phyloP scores from a whole-genome alignment of 2,113 vertebrate genomes.

The Pluvialis apricaria region DNA sequence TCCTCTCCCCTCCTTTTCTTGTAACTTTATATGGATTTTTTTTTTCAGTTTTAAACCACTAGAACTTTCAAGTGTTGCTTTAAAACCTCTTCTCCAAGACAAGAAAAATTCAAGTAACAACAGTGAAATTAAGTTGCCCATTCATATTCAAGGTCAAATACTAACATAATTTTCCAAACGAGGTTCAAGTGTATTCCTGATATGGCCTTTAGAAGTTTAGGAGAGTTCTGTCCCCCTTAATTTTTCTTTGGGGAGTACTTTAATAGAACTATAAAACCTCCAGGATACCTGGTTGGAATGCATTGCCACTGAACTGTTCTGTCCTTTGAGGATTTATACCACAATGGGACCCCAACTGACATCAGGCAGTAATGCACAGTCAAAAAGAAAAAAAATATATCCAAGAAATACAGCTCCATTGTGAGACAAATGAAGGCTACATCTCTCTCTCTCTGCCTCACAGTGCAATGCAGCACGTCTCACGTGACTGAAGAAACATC shows the following conservation, averaged over 20 bases:
- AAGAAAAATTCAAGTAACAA: not conserved
- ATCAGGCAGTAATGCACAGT: not conserved
- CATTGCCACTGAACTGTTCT: not conserved
- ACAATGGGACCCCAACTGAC: not conserved
- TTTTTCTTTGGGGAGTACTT: conserved; percentile 1
- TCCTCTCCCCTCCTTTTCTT: not conserved
- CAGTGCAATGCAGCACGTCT: not conserved
- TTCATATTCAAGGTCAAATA: not conserved
- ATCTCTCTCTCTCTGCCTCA: not conserved
- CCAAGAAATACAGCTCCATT: not conserved
- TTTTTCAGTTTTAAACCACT: not conserved
- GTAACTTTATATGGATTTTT: not conserved
- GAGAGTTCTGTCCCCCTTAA: not conserved
- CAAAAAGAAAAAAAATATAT: not conserved
- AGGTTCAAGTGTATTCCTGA: not conserved
- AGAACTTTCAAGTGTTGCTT: not conserved
- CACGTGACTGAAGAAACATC: not conserved
- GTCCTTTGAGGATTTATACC: conserved; percentile 5
- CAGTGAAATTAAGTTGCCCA: not conserved
- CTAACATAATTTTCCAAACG: not conserved
- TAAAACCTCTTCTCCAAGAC: not conserved
- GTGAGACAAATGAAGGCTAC: not conserved
- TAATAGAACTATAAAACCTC: conserved; percentile 8
- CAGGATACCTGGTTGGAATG: conserved; percentile 9
- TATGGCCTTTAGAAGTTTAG: not conserved